These are phyloP conservation scores for Drosophila rubida DNA, from an alignment of 2,888 invertebrate species.

Conservation along the genomic window DNA sequence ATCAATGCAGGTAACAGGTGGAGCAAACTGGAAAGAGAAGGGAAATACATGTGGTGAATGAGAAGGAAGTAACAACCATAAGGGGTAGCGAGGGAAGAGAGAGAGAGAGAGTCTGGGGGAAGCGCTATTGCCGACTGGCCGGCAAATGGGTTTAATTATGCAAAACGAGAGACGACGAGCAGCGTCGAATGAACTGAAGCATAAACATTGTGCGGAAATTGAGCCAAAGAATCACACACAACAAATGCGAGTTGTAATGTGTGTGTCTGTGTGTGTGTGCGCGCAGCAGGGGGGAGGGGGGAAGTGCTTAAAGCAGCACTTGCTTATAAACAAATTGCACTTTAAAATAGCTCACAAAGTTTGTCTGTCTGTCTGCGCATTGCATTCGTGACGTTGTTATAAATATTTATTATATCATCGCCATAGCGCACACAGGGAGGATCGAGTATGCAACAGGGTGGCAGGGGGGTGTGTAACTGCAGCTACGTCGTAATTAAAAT, in stretches of 20 bases:
- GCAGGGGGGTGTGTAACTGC: constrained; percentile 4
- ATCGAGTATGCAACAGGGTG: too few species aligned
- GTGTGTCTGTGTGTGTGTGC: background rate
- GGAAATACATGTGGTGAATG: constrained; percentile 2
- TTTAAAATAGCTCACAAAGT: constrained; percentile 50
- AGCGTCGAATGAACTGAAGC: constrained; percentile 49
- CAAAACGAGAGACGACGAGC: constrained; percentile 49
- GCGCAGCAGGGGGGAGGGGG: background rate
- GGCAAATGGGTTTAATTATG: constrained; percentile 71
- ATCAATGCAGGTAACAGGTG: constrained; percentile 34
- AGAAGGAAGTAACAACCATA: background rate
- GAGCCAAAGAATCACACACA: constrained; percentile 48
- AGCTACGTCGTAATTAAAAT: constrained; percentile 67
- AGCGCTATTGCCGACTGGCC: constrained; percentile 44
- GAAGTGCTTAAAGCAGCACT: background rate
- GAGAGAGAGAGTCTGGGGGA: background rate
- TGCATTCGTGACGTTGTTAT: constrained; percentile 60
- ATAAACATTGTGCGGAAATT: constrained; percentile 72
- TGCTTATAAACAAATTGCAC: constrained; percentile 62
- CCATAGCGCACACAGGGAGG: constrained; percentile 10
- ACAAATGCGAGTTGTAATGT: background rate
- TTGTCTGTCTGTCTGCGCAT: constrained; percentile 36
- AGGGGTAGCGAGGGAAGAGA: too few species aligned
- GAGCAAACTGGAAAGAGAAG: background rate
- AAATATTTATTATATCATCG: constrained; percentile 75